Evolutionary conservation across 2,888 invertebrate species (phyloP), one percentile per base, ranked within the genome.

Genomic region (Pristionchus japonicus): DNA sequence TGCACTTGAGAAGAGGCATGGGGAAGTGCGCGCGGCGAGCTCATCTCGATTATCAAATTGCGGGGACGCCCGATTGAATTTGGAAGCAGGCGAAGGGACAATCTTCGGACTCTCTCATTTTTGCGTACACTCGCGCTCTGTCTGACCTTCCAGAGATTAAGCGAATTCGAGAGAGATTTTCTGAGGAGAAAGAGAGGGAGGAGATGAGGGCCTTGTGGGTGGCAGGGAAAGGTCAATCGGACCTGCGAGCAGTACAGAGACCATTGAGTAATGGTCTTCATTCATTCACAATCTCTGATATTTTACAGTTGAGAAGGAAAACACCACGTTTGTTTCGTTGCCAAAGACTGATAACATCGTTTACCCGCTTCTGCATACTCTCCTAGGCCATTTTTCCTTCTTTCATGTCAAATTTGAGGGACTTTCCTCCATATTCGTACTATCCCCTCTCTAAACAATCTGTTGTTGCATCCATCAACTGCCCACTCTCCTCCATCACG

Each of bases 11-110:
- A 40, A 40, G 77, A 43, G 77, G 20, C 13, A 40, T 40, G 43
- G 43, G 77, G 77, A 77, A 77, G 77, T 77, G 43, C 70, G 57
- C 23, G 20, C 61, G 13, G 31, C 9, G 23, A 23, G 77, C 77
- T 77, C 77, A 77, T 77, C 77, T 43, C 77, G n/a, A 77, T 77
- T 77, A 77, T 77, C 77, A 77, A 77, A 77, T 77, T 77, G 40
- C 27, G 43, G 77, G 43, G 77, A 47, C 40, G 77, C n/a, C 43
- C 77, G 43, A 77, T 77, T 77, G 77, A 77, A 77, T 77, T 77
- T 77, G 77, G 40, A 34, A 31, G 34, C n/a, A 27, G 27, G 64
- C 23, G 23, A 64, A 27, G 31, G 40, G 40, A 23, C 9, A 57
- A 57, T 57, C 9, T 17, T 37, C 40, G 70, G 67, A 74, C n/a